phyloP scores from a whole-genome alignment of 2,113 vertebrate genomes.

The Urocynchramus pylzowi region DNA sequence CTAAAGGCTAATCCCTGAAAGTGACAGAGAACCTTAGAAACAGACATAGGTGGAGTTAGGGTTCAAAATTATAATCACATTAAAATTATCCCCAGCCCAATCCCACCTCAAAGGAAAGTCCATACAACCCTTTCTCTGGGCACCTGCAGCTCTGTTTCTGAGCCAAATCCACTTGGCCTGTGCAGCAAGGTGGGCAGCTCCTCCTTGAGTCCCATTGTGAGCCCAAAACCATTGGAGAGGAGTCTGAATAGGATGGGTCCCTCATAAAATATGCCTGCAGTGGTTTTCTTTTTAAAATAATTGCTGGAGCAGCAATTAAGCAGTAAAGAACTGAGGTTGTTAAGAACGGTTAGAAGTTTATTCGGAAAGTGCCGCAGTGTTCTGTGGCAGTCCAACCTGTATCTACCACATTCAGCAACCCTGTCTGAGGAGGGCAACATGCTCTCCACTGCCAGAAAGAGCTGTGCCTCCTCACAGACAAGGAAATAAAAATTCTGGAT shows the following conservation, averaged over 20 bases:
- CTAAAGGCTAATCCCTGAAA: neutral
- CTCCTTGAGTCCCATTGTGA: neutral
- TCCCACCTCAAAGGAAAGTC: neutral
- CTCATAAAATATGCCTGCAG: neutral
- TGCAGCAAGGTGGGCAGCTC: neutral
- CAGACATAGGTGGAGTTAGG: rapidly evolving
- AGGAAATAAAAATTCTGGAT: neutral
- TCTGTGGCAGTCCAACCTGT: neutral
- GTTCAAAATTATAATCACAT: neutral
- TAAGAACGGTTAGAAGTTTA: neutral
- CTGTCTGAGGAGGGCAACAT: rapidly evolving
- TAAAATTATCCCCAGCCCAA: neutral
- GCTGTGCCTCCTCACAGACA: neutral
- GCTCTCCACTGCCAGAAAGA: neutral
- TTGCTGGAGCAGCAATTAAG: neutral
- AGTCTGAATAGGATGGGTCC: neutral
- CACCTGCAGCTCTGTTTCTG: neutral
- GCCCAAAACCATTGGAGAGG: neutral
- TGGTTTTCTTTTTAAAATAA: neutral
- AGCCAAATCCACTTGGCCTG: neutral
- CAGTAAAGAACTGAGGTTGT: rapidly evolving
- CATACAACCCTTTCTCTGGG: neutral
- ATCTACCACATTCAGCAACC: neutral
- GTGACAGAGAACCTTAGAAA: neutral
- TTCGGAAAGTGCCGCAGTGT: neutral